A percentile compares a stretch with the other conserved stretches of the same genome.
Conservation (phyloP, 2,113 vertebrate genomes). For the Climacteris rufus region DNA sequence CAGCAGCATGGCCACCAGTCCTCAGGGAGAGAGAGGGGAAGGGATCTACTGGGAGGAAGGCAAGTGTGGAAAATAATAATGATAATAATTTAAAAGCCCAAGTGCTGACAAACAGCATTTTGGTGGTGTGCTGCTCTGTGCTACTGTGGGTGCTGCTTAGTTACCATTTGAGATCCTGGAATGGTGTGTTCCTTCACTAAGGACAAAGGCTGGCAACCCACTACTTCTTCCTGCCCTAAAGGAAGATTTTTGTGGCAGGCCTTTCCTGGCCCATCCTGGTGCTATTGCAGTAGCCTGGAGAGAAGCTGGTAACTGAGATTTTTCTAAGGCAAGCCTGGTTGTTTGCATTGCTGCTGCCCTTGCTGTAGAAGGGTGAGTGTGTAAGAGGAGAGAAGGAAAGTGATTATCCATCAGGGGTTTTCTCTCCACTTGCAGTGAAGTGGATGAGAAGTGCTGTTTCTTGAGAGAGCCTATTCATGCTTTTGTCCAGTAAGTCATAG, state of each 20-base stretch:
- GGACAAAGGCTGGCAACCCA: neutral
- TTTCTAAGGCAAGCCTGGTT: neutral
- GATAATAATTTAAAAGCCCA: neutral
- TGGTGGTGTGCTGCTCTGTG: neutral
- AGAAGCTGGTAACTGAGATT: neutral
- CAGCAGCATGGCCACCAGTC: neutral
- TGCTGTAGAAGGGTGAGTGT: neutral
- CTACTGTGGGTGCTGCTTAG: accelerated
- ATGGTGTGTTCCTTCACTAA: neutral
- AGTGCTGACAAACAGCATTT: neutral
- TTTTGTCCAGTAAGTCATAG: neutral
- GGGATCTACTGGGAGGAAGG: neutral
- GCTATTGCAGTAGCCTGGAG: neutral
- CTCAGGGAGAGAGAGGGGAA: too few relatives aligned
- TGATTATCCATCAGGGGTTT: neutral
- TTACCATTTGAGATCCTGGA: neutral
- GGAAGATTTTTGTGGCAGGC: neutral
- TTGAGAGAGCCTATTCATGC: neutral
- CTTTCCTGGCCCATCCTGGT: neutral
- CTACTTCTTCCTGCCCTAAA: neutral
- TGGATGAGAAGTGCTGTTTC: neutral
- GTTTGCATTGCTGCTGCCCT: neutral
- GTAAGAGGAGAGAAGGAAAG: neutral
- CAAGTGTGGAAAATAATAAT: neutral
- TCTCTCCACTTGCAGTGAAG: neutral